Conservation (phyloP, 1,140 invertebrate genomes). For the Procambarus clarkii region DNA sequence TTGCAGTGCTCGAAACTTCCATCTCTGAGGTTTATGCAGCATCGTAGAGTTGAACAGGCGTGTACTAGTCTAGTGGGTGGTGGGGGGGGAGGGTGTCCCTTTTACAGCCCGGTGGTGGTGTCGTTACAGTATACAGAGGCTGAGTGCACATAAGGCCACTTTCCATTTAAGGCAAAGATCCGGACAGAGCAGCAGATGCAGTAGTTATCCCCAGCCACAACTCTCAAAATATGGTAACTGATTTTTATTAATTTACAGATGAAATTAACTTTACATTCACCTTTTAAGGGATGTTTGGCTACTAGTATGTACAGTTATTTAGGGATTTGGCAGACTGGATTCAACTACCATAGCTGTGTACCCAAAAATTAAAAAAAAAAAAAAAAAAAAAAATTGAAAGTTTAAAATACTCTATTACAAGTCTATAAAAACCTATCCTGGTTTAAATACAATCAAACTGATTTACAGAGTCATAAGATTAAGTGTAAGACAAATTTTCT, state of each 20-base stretch:
- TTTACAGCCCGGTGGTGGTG: slow-evolving; percentile 25
- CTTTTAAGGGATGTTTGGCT: slow-evolving; percentile 16
- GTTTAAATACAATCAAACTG: not conserved
- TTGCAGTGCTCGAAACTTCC: slow-evolving; percentile 40
- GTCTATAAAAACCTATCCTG: slow-evolving; percentile 22
- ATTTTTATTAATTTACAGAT: slow-evolving; percentile 23
- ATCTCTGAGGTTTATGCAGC: slow-evolving; percentile 39
- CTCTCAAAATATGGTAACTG: slow-evolving; percentile 39
- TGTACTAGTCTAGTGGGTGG: slow-evolving; percentile 49
- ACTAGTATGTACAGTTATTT: slow-evolving; percentile 2
- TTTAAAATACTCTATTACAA: not conserved
- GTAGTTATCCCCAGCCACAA: slow-evolving; percentile 30
- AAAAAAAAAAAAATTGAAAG: not conserved
- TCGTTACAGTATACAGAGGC: slow-evolving; percentile 52
- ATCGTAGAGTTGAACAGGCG: slow-evolving; percentile 47
- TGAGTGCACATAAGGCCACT: slow-evolving; percentile 61
- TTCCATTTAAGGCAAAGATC: slow-evolving; percentile 53
- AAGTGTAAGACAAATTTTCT: not conserved
- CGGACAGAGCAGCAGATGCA: slow-evolving; percentile 34
- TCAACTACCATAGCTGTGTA: not conserved
- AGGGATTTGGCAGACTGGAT: not conserved
- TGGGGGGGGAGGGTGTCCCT: not conserved
- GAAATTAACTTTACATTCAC: slow-evolving; percentile 60
- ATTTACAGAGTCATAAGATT: not conserved
- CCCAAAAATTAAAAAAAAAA: not conserved